Evolutionary conservation across 2,888 invertebrate genomes (phyloP).

Genomic region (Sphaerophoria taeniata): DNA sequence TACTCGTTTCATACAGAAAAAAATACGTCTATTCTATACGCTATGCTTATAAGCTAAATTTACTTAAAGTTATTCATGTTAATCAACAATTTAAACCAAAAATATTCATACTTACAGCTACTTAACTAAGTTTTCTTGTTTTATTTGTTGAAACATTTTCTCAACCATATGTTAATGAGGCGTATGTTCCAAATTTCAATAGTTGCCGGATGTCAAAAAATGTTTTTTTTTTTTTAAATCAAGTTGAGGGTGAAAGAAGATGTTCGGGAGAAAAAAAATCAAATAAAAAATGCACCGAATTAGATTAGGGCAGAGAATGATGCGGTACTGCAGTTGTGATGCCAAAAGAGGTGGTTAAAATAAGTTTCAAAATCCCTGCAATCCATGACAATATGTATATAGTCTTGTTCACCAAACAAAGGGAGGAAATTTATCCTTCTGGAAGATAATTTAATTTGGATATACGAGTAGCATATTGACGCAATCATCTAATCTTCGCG

Average conservation of each 20-base stretch:
- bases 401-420: slow-evolving; percentile 76
- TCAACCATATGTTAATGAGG: slow-evolving; percentile 82
- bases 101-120: slow-evolving; percentile 16
- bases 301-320: slow-evolving; percentile 61
- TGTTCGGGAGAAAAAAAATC: slow-evolving; percentile 18
- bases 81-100: neutral
- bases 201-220: slow-evolving; percentile 75
- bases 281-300: slow-evolving; percentile 63
- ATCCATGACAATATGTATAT: slow-evolving; percentile 48
- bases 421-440: slow-evolving; percentile 80
- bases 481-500: slow-evolving; percentile 83
- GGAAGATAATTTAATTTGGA: slow-evolving; percentile 83
- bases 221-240: slow-evolving; percentile 59
- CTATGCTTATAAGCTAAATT: neutral
- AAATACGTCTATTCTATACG: neutral
- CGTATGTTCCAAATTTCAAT: slow-evolving; percentile 79
- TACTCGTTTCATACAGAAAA: neutral
- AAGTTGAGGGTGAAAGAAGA: slow-evolving; percentile 58
- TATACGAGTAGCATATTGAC: slow-evolving; percentile 82
- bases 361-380: slow-evolving; percentile 70
- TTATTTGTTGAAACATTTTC: slow-evolving; percentile 9
- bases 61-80: neutral
- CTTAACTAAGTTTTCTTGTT: slow-evolving; percentile 23
- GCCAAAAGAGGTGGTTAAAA: slow-evolving; percentile 67
- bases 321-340: slow-evolving; percentile 44